Evolutionary conservation across 2,113 vertebrate species (phyloP).

Genomic region (Bufo gargarizans): DNA sequence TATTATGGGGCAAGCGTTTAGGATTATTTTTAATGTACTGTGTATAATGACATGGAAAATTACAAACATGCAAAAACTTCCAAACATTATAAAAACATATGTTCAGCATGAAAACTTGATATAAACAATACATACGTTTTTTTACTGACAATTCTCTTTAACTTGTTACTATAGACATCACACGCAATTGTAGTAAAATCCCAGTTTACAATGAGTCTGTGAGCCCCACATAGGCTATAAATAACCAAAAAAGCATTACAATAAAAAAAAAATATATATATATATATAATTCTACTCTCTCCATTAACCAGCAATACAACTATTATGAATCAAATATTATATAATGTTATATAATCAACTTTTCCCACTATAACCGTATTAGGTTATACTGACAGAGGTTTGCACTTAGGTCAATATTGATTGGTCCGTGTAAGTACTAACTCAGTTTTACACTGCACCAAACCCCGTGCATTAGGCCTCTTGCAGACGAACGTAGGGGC

Average conservation of each 20-base stretch:
- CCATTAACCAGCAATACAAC: not conserved
- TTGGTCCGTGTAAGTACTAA: constrained; percentile 5
- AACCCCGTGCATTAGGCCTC: not conserved
- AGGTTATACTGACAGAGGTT: not conserved
- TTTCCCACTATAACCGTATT: not conserved
- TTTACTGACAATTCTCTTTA: not conserved
- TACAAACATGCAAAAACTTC: not conserved
- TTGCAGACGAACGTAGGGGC: too few species aligned
- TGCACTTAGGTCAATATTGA: constrained; percentile 25
- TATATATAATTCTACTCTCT: not conserved
- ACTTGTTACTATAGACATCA: too few species aligned
- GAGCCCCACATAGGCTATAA: not conserved
- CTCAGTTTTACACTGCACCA: constrained; percentile 1
- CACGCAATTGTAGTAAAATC: too few species aligned
- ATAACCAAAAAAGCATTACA: not conserved
- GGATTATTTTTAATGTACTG: too few species aligned
- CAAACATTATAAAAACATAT: too few species aligned
- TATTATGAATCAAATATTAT: not conserved
- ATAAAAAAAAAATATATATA: too few species aligned
- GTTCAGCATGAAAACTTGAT: not conserved
- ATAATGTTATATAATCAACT: not conserved
- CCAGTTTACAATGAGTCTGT: not conserved
- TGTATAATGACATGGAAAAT: too few species aligned
- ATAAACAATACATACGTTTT: not conserved
- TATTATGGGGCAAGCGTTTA: too few species aligned